Base-by-base conservation (phyloP, 2,113 vertebrate species). In the Chamaea fasciata region DNA sequence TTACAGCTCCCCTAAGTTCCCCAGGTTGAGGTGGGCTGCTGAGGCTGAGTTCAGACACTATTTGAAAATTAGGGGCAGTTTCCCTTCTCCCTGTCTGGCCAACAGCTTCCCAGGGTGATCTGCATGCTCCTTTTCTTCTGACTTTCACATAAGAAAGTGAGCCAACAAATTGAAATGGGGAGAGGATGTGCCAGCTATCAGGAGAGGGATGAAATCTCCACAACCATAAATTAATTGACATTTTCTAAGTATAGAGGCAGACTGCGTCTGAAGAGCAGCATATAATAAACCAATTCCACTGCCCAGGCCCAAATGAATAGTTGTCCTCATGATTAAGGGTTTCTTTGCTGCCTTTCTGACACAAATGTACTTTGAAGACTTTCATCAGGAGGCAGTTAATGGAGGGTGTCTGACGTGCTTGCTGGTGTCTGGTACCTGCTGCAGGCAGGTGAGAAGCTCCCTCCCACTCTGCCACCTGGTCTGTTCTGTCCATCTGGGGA, bases 171-270 rank as follows among this genome's bases (percentile, higher is more conserved):
- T 84, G 81, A 95, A 83, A 71, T 37, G 41, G 23, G 28, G 42
- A 70, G 33, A 90, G 41, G 73, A 70, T 18, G 24, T 74, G 77
- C 53, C 70, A 76, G 70, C 59, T 87, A 64, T 77, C 89, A 83
- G 59, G 71, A 92, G 71, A 91, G 39, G 35, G 67, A 90, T 86
- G 95, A 97, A 94, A 96, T 44, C 68, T 87, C 53, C 30, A 19
- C 23, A 85, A 76, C 83, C 69, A 71, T 90, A 94, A 82, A 83
- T 92, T 83, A 96, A 95, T 89, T 80, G 82, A 79, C 68, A 89
- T 94, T 97, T 96, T 82, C 71, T 92, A 91, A 87, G 56, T 81
- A 52, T 7, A 88, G 80, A 92, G 64, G 73, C 92, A 92, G 79
- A 65, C 55, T 86, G 67, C 2, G 0, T 67, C 78, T 78, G 87